Conservation (phyloP, 2,113 vertebrate species). For the Azemiops feae region DNA sequence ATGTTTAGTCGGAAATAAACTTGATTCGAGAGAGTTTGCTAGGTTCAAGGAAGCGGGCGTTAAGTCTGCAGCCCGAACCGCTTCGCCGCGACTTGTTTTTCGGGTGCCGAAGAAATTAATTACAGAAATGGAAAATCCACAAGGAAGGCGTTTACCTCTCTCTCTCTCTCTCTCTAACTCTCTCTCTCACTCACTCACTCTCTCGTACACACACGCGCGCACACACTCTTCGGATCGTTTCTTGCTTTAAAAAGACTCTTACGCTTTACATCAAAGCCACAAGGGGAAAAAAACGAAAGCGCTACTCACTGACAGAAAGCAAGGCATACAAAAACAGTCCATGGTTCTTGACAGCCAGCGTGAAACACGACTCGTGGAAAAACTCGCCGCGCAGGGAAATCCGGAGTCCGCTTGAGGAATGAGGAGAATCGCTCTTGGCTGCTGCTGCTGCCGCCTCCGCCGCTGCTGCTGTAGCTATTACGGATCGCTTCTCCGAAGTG, state of each 20-base stretch:
- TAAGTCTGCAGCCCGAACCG: not conserved
- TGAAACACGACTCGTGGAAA: slow-evolving; percentile 68
- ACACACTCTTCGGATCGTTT: not conserved
- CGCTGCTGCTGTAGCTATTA: slow-evolving; percentile 51
- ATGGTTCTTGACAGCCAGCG: slow-evolving; percentile 93
- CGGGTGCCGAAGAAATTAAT: slow-evolving; percentile 12
- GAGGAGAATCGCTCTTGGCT: slow-evolving; percentile 38
- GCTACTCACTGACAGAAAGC: slow-evolving; percentile 96
- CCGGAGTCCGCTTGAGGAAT: slow-evolving; percentile 69
- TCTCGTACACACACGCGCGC: not conserved
- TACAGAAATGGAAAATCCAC: not conserved
- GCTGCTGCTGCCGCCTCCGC: slow-evolving; percentile 55
- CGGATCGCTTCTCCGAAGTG: slow-evolving; percentile 22
- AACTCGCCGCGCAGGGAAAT: not conserved
- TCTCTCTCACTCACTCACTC: too few relatives aligned
- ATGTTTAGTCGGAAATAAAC: not conserved
- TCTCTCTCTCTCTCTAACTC: not conserved
- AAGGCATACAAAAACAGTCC: slow-evolving; percentile 98
- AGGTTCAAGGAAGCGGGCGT: not conserved
- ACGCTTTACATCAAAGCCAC: not conserved
- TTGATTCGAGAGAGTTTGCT: not conserved
- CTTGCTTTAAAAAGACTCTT: too few relatives aligned
- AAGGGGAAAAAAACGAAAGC: slow-evolving; percentile 30
- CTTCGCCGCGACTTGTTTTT: not conserved
- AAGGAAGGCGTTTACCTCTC: not conserved